These are phyloP conservation scores for Brienomyrus brachyistius DNA, from an alignment of 2,113 vertebrate genomes.

Conservation along the genomic window DNA sequence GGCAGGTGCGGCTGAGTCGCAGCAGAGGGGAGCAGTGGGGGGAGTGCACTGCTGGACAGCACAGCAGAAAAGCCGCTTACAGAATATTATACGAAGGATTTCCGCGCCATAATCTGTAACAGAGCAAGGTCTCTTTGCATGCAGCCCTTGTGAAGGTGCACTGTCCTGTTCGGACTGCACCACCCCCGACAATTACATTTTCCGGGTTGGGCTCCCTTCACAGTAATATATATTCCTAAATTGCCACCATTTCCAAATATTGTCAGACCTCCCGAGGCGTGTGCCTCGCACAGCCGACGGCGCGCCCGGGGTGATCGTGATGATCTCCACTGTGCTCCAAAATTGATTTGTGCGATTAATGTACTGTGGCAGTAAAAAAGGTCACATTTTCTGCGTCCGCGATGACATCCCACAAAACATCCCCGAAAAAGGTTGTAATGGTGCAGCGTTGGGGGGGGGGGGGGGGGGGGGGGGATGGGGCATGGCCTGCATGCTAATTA, in stretches of 20 bases:
- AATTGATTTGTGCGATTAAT: slow-evolving; percentile 2
- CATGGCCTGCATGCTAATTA: not conserved
- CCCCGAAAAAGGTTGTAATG: not conserved
- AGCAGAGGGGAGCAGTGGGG: not conserved
- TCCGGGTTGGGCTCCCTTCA: not conserved
- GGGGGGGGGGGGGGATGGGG: not conserved
- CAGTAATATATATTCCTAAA: not conserved
- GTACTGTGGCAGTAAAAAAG: not conserved
- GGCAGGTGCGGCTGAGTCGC: too few relatives aligned
- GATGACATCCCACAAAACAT: not conserved
- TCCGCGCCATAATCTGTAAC: not conserved
- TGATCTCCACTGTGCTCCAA: not conserved
- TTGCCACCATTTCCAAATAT: not conserved
- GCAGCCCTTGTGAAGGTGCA: not conserved
- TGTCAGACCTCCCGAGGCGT: not conserved
- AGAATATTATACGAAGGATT: not conserved
- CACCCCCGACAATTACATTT: not conserved
- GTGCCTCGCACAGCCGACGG: not conserved
- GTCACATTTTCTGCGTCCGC: not conserved
- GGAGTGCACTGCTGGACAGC: slow-evolving; percentile 9
- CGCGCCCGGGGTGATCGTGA: not conserved
- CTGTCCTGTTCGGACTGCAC: not conserved
- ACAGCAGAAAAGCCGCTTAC: slow-evolving; percentile 1
- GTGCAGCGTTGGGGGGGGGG: not conserved
- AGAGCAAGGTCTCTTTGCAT: not conserved